Evolutionary conservation across 1,140 invertebrate species (phyloP).

Genomic region (Brachionus calyciflorus): DNA sequence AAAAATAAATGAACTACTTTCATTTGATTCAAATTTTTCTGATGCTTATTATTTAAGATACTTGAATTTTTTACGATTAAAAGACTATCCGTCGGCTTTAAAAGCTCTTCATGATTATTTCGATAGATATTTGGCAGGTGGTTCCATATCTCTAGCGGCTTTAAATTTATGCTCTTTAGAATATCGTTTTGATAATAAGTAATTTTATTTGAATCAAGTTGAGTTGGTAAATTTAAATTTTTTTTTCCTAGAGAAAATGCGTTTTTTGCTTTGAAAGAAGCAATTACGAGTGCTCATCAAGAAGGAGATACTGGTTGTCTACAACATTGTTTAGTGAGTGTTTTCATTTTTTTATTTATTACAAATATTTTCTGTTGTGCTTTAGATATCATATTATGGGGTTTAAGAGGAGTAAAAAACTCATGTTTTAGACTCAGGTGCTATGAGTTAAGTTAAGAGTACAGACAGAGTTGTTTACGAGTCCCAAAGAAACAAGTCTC

Average conservation of each 20-base stretch:
- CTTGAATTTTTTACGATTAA: conserved; percentile 17
- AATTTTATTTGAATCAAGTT: background rate
- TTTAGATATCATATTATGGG: too few species aligned
- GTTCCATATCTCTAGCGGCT: conserved; percentile 26
- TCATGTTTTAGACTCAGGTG: too few species aligned
- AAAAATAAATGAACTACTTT: conserved; percentile 30
- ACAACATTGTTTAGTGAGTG: conserved; percentile 33
- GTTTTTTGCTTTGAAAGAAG: conserved; percentile 37
- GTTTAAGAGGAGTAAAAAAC: too few species aligned
- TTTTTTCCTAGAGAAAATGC: conserved; percentile 11
- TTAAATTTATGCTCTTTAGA: conserved; percentile 40
- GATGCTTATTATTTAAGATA: conserved; percentile 46
- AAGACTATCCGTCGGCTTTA: conserved; percentile 31
- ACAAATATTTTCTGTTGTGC: too few species aligned
- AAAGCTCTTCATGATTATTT: conserved; percentile 45
- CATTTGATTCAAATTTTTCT: conserved; percentile 25
- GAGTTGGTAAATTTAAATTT: background rate
- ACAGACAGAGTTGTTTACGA: too few species aligned
- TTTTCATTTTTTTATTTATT: too few species aligned
- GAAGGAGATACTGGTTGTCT: conserved; percentile 21
- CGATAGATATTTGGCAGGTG: background rate
- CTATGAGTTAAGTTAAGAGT: too few species aligned
- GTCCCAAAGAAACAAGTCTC: background rate
- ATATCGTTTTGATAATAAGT: conserved; percentile 43
- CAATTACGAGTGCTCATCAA: conserved; percentile 45